A percentile compares a stretch with the other conserved stretches of the same genome.
phyloP scores from a whole-genome alignment of 2,888 invertebrate genomes.

The Hirtodrosophila confusa region DNA sequence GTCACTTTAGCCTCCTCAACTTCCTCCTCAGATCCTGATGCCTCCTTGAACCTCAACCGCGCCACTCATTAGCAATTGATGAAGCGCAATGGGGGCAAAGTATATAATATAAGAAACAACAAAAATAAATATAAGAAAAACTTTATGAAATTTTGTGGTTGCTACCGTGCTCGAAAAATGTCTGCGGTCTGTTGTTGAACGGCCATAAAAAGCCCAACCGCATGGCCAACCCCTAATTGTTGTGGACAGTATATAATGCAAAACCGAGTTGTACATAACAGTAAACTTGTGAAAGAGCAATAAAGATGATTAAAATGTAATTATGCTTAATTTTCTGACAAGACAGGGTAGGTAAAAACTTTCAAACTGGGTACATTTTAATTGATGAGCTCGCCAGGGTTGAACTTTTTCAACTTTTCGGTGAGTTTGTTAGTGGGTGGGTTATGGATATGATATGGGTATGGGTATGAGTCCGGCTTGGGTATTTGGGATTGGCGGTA shows the following conservation, averaged over 20 bases:
- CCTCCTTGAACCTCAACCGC: constrained; percentile 34
- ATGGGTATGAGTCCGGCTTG: not conserved
- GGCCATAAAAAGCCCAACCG: constrained; percentile 70
- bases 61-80: constrained; percentile 75
- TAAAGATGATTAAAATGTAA: constrained; percentile 83
- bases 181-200: constrained; percentile 50
- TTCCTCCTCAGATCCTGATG: not conserved
- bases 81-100: constrained; percentile 54
- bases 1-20: constrained; percentile 18
- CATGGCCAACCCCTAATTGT: constrained; percentile 76
- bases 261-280: constrained; percentile 63
- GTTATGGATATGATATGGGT: not conserved
- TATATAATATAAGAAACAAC: too few species aligned
- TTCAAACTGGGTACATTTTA: constrained; percentile 56
- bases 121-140: constrained; percentile 36
- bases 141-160: constrained; percentile 77
- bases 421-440: not conserved
- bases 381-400: constrained; percentile 73
- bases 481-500: constrained; percentile 8
- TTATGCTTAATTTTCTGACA: constrained; percentile 76
- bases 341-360: constrained; percentile 30
- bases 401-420: constrained; percentile 74
- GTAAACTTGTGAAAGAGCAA: constrained; percentile 80
- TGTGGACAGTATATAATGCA: constrained; percentile 63
- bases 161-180: constrained; percentile 75